Base-by-base conservation (phyloP, 2,797 vertebrate species). In the Fistularia commersonii region DNA sequence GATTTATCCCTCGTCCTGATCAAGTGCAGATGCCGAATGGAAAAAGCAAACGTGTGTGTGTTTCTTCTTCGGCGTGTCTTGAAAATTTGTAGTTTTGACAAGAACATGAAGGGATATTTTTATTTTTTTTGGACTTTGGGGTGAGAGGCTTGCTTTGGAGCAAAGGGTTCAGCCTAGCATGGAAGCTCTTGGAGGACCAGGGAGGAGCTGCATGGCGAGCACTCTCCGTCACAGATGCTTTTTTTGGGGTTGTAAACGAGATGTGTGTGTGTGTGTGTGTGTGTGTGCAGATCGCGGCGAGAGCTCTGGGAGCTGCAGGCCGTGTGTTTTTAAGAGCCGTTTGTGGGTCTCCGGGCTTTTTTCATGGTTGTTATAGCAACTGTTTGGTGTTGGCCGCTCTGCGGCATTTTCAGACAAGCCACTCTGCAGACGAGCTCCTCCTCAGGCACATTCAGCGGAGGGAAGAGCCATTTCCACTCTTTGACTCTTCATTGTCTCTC, bases 311-410 rank as follows among this genome's bases (percentile, higher is more conserved):
- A 5, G 8, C 39, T 32, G 13, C 4, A 13, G 40, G 54, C 33
- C 37, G 51, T 52, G 54, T 43, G 45, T 59, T 65, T 69, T 48
- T 12, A 64, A 56, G 8, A 63, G 60, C 79, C 70, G 76, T 83
- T 83, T 81, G 83, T 45, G 46, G 62, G 68, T 79, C 62, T 79
- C 60, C 32, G 34, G 68, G 75, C 67, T 62, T 72, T 54, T 62
- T n/a, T n/a, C n/a, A 53, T 38, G 57, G 85, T 89, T 72, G 79
- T 34, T 74, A 72, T 70, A 44, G 80, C 52, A 74, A 86, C 81
- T 41, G 0, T 32, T 50, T 56, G 48, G 74, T 44, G 69, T 75
- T 52, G 6, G 73, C 57, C 43, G 58, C 70, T 72, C 79, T 82
- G 74, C 65, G 36, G 76, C 72, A 76, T 80, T 83, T 77, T 69